phyloP scores from a whole-genome alignment of 2,888 invertebrate genomes.

The Microctonus hyperodae region DNA sequence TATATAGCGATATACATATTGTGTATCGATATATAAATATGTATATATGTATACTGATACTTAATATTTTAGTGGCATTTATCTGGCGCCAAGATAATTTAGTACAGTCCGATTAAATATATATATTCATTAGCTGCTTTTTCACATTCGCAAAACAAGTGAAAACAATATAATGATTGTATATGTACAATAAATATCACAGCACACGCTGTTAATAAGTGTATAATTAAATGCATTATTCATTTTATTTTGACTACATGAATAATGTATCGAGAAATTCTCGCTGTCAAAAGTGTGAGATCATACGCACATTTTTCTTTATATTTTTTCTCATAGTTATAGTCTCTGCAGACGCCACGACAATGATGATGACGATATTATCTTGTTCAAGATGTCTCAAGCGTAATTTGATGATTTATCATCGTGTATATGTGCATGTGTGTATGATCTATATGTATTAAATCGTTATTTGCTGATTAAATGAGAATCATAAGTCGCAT shows the following conservation, averaged over 20 bases:
- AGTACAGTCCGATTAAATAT: constrained; percentile 1
- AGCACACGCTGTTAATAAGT: not conserved
- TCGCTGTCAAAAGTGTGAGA: constrained; percentile 36
- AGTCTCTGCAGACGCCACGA: constrained; percentile 19
- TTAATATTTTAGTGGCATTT: not conserved
- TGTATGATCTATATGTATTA: not conserved
- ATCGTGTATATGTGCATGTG: constrained; percentile 23
- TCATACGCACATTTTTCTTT: constrained; percentile 36
- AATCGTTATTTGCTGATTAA: constrained; percentile 27
- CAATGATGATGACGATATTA: constrained; percentile 30
- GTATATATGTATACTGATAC: constrained; percentile 24
- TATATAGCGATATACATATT: not conserved
- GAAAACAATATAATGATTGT: not conserved
- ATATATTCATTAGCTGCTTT: constrained; percentile 1
- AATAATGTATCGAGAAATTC: constrained; percentile 16
- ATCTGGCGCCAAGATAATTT: constrained; percentile 30
- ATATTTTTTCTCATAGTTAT: not conserved
- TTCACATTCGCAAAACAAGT: not conserved
- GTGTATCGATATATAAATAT: constrained; percentile 11
- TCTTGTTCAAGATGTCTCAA: constrained; percentile 34
- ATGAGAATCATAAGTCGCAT: not conserved
- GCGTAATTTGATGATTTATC: constrained; percentile 33
- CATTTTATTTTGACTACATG: not conserved
- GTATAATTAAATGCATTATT: not conserved
- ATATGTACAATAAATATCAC: not conserved